Evolutionary conservation across 2,888 invertebrate genomes (phyloP), one percentile per base, ranked within the genome.

Genomic region (Apamea monoglypha): DNA sequence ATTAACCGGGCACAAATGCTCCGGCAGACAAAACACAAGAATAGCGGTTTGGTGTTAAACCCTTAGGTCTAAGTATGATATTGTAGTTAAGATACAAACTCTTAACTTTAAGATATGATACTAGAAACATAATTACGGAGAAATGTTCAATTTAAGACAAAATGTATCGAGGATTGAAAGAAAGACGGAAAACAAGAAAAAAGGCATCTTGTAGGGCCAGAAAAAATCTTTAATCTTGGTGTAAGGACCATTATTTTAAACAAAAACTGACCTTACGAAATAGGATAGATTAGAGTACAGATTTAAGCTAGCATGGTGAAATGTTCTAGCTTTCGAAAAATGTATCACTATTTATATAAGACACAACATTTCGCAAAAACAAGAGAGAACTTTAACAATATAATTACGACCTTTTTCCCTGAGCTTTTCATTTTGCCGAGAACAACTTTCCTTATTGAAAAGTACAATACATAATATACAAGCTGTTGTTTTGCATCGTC

Each of bases 371-470:
- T 53, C 21, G 8, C 21, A 8, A 53, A 53, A 10, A n/a, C 25
- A 56, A n/a, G 12, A 56, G n/a, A n/a, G n/a, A n/a, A n/a, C n/a
- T n/a, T n/a, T 5, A 80, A 83, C 44, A 68, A 77, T 76, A n/a
- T n/a, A n/a, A n/a, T 66, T 59, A 82, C 40, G 47, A 75, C 56
- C 56, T 16, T 3, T 47, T 47, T 47, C 0, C 47, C 3, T 14
- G 2, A 47, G 47, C 2, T 47, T 12, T 47, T 47, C 47, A 47
- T 47, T 47, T 47, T 47, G 47, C 14, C 14, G 3, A 12, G 47
- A 47, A 32, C 36, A 36, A 83, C 36, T 78, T 78, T 78, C 18
- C 53, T 63, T 53, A 36, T 68, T 68, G 68, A 21, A 61, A 78
- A 44, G 29, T 56, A 83, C 53, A 78, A 68, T 78, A 78, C 36